phyloP scores from a whole-genome alignment of 2,797 vertebrate species.

The Channallabes apus region DNA sequence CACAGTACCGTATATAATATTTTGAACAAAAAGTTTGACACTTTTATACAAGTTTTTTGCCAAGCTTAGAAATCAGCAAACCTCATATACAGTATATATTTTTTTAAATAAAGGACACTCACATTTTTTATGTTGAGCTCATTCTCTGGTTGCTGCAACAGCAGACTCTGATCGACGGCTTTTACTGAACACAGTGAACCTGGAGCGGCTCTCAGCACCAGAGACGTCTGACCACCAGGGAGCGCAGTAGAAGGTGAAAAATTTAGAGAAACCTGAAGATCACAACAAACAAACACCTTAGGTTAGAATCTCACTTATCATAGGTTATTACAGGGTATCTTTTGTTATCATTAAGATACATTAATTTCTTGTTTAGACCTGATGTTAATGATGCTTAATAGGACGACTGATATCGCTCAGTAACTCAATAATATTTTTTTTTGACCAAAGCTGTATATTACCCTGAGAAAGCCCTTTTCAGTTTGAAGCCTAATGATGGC shows the following conservation, averaged over 20 bases:
- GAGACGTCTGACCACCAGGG: neutral
- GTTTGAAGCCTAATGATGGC: neutral
- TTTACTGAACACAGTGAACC: conserved; percentile 12
- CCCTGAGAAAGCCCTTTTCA: neutral
- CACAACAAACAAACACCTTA: neutral
- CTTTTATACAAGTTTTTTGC: too few species aligned
- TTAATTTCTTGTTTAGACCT: neutral
- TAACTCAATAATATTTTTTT: neutral
- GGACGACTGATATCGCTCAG: neutral
- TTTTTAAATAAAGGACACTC: neutral
- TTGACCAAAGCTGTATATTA: neutral
- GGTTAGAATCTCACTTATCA: neutral
- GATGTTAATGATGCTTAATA: neutral
- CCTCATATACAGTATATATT: too few species aligned
- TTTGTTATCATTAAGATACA: neutral
- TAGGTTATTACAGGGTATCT: neutral
- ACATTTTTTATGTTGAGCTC: neutral
- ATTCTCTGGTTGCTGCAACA: neutral
- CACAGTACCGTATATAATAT: too few species aligned
- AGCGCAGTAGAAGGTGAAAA: neutral
- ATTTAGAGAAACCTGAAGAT: neutral
- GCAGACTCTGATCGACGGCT: neutral
- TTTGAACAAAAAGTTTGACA: too few species aligned
- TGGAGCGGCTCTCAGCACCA: neutral
- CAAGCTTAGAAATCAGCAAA: too few species aligned